phyloP scores from a whole-genome alignment of 2,113 vertebrate genomes.

The Saguinus midas region DNA sequence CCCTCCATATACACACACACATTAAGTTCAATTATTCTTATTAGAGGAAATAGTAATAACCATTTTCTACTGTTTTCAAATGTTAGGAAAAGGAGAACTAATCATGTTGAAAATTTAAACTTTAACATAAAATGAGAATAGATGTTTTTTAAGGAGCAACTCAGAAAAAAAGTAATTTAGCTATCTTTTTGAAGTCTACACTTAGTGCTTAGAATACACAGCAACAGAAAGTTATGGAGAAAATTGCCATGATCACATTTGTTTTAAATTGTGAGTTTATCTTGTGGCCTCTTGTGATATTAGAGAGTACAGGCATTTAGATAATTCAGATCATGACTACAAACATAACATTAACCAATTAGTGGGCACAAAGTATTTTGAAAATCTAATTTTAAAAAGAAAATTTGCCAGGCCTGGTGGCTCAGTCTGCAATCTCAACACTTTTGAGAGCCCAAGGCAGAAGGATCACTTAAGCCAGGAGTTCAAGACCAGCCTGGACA shows the following conservation, averaged over 20 bases:
- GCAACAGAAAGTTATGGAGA: neutral
- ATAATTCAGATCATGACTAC: neutral
- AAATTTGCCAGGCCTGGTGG: no score
- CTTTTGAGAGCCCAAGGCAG: no score
- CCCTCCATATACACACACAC: accelerated
- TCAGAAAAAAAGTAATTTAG: neutral
- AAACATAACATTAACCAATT: neutral
- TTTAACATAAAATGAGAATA: slow-evolving; percentile 34
- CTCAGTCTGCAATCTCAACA: no score
- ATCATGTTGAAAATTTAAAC: neutral
- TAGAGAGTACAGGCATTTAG: neutral
- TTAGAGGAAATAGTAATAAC: neutral
- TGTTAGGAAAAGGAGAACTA: neutral
- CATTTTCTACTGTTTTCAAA: neutral
- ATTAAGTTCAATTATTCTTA: neutral
- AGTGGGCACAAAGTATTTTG: neutral
- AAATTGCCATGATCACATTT: neutral
- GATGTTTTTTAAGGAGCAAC: neutral
- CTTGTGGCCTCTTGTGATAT: neutral
- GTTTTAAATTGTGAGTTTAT: neutral
- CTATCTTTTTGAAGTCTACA: slow-evolving; percentile 10
- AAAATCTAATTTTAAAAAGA: slow-evolving; percentile 4
- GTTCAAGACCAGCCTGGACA: no score
- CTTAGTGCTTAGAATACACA: slow-evolving; percentile 9
- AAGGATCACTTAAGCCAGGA: no score